Evolutionary conservation across 2,888 invertebrate genomes (phyloP), one percentile per base, ranked within the genome.

Genomic region (Lypha dubia): DNA sequence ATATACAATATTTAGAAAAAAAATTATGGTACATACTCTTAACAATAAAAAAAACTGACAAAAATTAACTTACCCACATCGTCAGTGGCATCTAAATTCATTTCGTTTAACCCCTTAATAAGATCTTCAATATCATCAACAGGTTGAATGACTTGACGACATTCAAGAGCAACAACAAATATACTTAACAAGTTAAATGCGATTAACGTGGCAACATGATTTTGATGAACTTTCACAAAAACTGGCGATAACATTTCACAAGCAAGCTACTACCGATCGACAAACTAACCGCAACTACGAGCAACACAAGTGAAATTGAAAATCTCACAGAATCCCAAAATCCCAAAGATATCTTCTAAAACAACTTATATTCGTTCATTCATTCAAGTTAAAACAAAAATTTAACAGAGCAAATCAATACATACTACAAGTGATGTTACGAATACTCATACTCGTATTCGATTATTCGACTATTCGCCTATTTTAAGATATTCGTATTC

Each of bases 51-150:
- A n/a, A n/a, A n/a, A n/a, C n/a, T n/a, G n/a, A n/a, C n/a, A n/a
- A n/a, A 22, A 28, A 24, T 20, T 46, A 51, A 35, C 28, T 83
- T 60, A 88, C 89, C 87, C 28, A 68, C 32, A 24, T 46, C 76
- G 35, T 60, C 51, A 8, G 46, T 7, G n/a, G 67, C 79, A 60
- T 86, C 83, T 20, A 87, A 22, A 51, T 87, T 86, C 56, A 87
- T 56, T 24, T 68, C 83, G 51, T 84, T 84, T 24, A 89, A 60
- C 32, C 86, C 86, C 84, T 86, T 86, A 32, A 88, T 83, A 41
- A 89, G 82, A 51, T 89, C 87, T 86, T 83, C 88, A 62, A 89
- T 87, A 76, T 89, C 89, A 73, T 86, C 65, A 8, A 46, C 17
- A 68, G 87, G 87, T 68, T 51, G 86, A 62, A 88, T 81, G 70